Conservation (phyloP, 2,113 vertebrate species). For the Gasterosteus nipponicus region DNA sequence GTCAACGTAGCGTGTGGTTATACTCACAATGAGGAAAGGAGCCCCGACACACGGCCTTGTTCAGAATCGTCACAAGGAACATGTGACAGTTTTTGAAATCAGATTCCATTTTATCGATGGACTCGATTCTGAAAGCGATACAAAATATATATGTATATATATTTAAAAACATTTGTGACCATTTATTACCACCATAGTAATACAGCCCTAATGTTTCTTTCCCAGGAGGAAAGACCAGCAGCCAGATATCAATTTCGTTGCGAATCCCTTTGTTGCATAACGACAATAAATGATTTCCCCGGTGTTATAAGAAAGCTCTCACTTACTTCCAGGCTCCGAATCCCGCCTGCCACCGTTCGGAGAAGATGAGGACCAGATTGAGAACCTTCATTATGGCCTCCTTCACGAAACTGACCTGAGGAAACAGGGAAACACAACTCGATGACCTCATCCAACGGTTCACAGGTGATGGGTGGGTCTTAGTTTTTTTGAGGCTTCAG, state of each 20-base stretch:
- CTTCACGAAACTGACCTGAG: constrained; percentile 96
- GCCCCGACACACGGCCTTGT: constrained; percentile 96
- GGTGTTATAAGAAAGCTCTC: constrained; percentile 60
- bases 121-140: constrained; percentile 88
- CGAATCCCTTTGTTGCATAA: too few species aligned
- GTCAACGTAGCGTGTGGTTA: background rate
- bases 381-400: constrained; percentile 99
- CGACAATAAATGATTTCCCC: too few species aligned
- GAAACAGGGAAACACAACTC: background rate
- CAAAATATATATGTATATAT: background rate
- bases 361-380: constrained; percentile 96
- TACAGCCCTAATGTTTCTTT: background rate
- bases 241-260: too few species aligned
- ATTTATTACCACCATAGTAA: background rate
- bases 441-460: too few species aligned
- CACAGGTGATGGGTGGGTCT: too few species aligned
- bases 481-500: too few species aligned
- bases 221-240: background rate
- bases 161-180: background rate
- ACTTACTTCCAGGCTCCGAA: constrained; percentile 92
- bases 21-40: constrained; percentile 97
- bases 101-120: constrained; percentile 98
- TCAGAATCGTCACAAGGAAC: constrained; percentile 97
- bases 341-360: constrained; percentile 96
- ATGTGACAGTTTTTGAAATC: constrained; percentile 99